phyloP scores from a whole-genome alignment of 37 sponge, comb jelly and placozoan genomes.

The Chondrosia reniformis region DNA sequence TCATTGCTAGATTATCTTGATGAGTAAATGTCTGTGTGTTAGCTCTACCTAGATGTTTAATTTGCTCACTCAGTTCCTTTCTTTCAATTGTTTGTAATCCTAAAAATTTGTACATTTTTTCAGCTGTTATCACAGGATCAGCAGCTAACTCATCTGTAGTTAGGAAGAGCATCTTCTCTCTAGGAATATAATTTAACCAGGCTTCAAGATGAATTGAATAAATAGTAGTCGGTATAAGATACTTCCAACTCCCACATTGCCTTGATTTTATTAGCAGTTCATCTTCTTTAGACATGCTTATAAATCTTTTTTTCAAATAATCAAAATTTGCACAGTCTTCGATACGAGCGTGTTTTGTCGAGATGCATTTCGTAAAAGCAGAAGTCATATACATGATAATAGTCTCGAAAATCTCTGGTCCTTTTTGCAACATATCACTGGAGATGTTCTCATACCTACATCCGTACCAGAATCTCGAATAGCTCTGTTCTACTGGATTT shows the following conservation, averaged over 20 bases:
- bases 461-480: constrained; percentile 38
- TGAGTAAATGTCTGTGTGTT: background rate
- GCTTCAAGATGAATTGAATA: constrained; percentile 27
- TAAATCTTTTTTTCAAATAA: background rate
- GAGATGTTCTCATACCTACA: background rate
- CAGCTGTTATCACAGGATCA: background rate
- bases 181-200: constrained; percentile 41
- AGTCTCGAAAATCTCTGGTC: background rate
- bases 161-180: constrained; percentile 34
- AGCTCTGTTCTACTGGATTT: constrained; percentile 27
- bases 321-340: background rate
- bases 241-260: background rate
- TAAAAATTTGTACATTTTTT: background rate
- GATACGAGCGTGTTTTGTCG: background rate
- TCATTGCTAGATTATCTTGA: constrained; percentile 12
- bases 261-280: background rate
- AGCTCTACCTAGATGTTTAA: background rate
- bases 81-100: background rate
- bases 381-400: constrained; percentile 3
- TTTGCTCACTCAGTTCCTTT: background rate
- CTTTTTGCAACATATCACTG: background rate
- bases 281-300: background rate
- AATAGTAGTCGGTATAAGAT: background rate
- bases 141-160: constrained; percentile 35
- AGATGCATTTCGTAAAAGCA: constrained; percentile 3